These are phyloP conservation scores for Eubucco bourcierii DNA, from an alignment of 2,113 vertebrate species.

Conservation along the genomic window DNA sequence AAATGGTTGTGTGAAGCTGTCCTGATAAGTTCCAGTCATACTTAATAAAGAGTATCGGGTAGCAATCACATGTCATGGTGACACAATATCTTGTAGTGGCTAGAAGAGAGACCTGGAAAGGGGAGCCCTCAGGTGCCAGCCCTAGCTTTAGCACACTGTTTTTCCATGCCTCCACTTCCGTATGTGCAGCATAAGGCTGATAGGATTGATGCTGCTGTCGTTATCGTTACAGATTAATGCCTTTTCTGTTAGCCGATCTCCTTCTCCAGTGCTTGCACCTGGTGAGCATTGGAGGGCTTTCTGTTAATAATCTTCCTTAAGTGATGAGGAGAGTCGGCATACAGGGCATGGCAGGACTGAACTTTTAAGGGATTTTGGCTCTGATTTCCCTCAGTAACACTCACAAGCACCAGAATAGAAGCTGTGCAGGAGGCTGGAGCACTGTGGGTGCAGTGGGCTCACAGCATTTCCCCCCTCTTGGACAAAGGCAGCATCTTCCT, in stretches of 20 bases:
- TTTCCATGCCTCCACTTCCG: not conserved
- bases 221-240: not conserved
- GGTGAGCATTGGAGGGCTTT: not conserved
- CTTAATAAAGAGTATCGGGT: not conserved
- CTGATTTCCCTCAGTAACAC: not conserved
- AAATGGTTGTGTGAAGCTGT: not conserved
- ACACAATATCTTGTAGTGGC: not conserved
- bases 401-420: not conserved
- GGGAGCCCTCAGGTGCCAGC: accelerated
- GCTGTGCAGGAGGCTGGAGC: not conserved
- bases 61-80: not conserved
- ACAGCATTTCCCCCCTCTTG: not conserved
- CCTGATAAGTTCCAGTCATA: not conserved
- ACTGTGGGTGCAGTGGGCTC: not conserved
- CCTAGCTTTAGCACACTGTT: not conserved
- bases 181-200: not conserved
- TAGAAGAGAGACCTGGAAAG: not conserved
- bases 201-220: not conserved
- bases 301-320: not conserved
- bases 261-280: not conserved
- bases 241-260: not conserved
- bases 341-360: not conserved
- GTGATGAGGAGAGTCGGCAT: not conserved
- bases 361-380: not conserved
- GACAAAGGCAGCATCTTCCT: conserved; percentile 4